Base-by-base conservation (phyloP, 2,888 invertebrate genomes). In the Torymus auratus region DNA sequence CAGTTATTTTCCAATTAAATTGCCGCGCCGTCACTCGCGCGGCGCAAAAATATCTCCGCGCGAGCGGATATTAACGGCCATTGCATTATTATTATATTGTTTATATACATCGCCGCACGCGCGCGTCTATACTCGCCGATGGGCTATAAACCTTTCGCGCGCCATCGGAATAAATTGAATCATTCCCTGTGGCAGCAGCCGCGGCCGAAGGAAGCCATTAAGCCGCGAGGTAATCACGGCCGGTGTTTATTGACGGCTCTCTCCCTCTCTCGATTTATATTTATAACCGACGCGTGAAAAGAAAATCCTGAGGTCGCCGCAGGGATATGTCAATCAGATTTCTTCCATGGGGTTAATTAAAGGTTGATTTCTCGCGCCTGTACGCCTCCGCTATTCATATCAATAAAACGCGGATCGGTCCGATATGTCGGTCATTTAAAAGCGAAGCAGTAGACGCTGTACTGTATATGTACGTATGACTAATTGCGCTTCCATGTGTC, bases 191-290 rank as follows among this genome's bases (percentile, higher is more conserved):
- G 41, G 41, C 41, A 41, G 41, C 41, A 41, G 41, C 41, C 5
- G 41, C 41, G 41, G 1, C 15, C 14, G 56, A 64, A 17, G 56
- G 17, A 69, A 69, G 41, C 62, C 56, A 70, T 77, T 70, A 77
- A 77, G 50, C 41, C 55, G n/a, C 41, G 41, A 7, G 12, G 61
- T 62, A 77, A 77, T 77, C 69, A 61, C 61, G 11, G 11, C 41
- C n/a, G 68, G 55, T 64, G 62, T 77, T 77, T 77, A 77, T 77
- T 70, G 69, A 41, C 41, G 41, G 41, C 41, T 41, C 41, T 7
- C 41, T 41, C 41, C 41, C 62, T 50, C n/a, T 41, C 62, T 69
- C 69, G 62, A 69, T 77, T 77, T 77, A 77, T 77, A 77, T 77
- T 77, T 77, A 77, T 77, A 70, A 56, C 70, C 41, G 50, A 2